Conservation (phyloP, 2,113 vertebrate genomes). For the Kryptolebias marmoratus region DNA sequence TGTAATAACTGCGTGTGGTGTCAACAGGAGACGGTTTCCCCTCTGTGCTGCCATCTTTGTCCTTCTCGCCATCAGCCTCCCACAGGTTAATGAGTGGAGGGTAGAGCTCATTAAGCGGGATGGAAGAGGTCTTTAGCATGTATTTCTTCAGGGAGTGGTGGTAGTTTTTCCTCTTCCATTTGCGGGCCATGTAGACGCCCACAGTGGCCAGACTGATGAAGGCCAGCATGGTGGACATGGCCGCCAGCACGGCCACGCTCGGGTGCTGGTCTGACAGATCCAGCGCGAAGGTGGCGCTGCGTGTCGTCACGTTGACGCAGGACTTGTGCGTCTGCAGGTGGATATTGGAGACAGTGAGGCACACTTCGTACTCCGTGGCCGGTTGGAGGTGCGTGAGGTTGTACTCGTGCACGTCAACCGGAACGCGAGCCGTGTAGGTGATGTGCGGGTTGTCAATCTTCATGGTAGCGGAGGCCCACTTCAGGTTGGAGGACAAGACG, state of each 20-base stretch:
- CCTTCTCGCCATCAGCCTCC: constrained; percentile 95
- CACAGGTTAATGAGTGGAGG: constrained; percentile 98
- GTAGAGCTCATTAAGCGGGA: constrained; percentile 97
- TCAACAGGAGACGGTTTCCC: constrained; percentile 92
- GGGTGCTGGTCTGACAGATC: constrained; percentile 90
- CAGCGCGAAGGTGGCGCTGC: constrained; percentile 85
- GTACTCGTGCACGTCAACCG: constrained; percentile 95
- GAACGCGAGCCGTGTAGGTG: constrained; percentile 95
- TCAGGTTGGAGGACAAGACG: constrained; percentile 93
- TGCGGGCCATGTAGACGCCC: constrained; percentile 87
- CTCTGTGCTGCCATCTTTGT: constrained; percentile 91
- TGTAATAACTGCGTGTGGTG: constrained; percentile 98
- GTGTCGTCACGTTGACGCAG: constrained; percentile 97
- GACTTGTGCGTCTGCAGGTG: constrained; percentile 94
- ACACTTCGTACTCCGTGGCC: constrained; percentile 94
- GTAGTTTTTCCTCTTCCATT: constrained; percentile 97
- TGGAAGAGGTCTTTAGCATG: constrained; percentile 99
- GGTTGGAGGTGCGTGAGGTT: constrained; percentile 97
- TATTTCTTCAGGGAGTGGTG: constrained; percentile 98
- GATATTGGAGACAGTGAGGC: constrained; percentile 92
- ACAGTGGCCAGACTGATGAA: constrained; percentile 91
- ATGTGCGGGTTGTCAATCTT: constrained; percentile 98
- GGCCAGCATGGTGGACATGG: constrained; percentile 93
- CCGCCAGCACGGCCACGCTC: constrained; percentile 89
- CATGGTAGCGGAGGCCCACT: constrained; percentile 98